Conservation (phyloP, 2,888 invertebrate genomes). For the Muscina levida region DNA sequence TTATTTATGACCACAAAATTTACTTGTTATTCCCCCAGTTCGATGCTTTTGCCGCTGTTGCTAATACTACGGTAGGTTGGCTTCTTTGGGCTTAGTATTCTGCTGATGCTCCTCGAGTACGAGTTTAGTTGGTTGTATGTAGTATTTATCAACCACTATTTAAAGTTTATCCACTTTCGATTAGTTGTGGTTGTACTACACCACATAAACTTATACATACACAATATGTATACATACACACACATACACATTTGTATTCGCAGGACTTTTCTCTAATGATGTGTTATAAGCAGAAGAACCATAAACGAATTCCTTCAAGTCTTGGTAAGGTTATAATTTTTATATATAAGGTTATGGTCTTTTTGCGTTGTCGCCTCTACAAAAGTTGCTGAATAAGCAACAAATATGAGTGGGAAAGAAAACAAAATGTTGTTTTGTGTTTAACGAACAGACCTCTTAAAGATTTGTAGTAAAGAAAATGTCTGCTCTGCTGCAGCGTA, state of each 20-base stretch:
- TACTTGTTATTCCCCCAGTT: slow-evolving; percentile 38
- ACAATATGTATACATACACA: neutral
- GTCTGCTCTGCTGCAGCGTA: neutral
- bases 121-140: slow-evolving; percentile 20
- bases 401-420: slow-evolving; percentile 1
- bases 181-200: slow-evolving; percentile 38
- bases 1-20: slow-evolving; percentile 67
- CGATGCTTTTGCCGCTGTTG: neutral
- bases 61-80: neutral
- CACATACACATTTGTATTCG: no score
- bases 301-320: slow-evolving; percentile 31
- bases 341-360: slow-evolving; percentile 30
- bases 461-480: slow-evolving; percentile 8
- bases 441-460: slow-evolving; percentile 12
- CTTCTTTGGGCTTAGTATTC: neutral
- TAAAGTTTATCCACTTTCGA: slow-evolving; percentile 63
- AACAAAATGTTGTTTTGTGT: slow-evolving; percentile 22
- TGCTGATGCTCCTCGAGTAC: neutral
- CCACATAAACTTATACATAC: slow-evolving; percentile 1
- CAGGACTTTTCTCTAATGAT: slow-evolving; percentile 17
- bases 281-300: neutral
- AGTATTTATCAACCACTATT: slow-evolving; percentile 33
- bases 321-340: slow-evolving; percentile 43
- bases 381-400: slow-evolving; percentile 33
- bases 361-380: neutral